Evolutionary conservation across 2,888 invertebrate species (phyloP), one percentile per base, ranked within the genome.

Genomic region (Melanostoma mellinum): DNA sequence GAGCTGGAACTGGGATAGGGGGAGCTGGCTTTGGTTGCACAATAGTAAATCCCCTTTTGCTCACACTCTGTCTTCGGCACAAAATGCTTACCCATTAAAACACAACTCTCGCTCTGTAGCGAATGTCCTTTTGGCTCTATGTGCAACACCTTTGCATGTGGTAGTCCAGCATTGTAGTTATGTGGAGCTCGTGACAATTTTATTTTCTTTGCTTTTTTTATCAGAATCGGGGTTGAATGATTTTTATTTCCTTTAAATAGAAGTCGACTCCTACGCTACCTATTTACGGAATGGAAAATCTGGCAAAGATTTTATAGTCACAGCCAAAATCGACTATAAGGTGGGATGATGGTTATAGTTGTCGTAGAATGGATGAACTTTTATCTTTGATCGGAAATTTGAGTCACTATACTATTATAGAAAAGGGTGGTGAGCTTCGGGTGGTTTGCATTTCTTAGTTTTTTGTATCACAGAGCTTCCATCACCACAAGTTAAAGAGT

Each of bases 201-300:
- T 48, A 6, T 56, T 46, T 0, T 32, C 32, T 48, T 61, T 46
- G n/a, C n/a, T 58, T 52, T 60, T 30, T 46, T 50, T 48, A 36
- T 20, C 33, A 35, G 10, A 61, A 61, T 46, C 61, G 63, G 35
- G 50, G 48, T 50, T 44, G 75, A 74, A 78, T 56, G 65, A 69
- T 74, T 79, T 63, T 74, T 79, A 74, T 79, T 84, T 84, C 69
- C 69, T 71, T 67, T 58, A 78, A 82, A 73, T 78, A 68, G 58
- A 79, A 74, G 60, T 65, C 48, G 33, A 74, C 84, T 74, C 74
- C 73, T 74, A 79, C 84, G 71, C 74, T 84, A 74, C 74, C 74
- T 84, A 71, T 74, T 74, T 84, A 60, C 58, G 36, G 79, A 79
- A 84, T 79, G 69, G 69, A 79, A 84, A 79, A 71, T 74, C 74